Base-by-base conservation (phyloP, 2,797 vertebrate species). In the Crenichthys baileyi region DNA sequence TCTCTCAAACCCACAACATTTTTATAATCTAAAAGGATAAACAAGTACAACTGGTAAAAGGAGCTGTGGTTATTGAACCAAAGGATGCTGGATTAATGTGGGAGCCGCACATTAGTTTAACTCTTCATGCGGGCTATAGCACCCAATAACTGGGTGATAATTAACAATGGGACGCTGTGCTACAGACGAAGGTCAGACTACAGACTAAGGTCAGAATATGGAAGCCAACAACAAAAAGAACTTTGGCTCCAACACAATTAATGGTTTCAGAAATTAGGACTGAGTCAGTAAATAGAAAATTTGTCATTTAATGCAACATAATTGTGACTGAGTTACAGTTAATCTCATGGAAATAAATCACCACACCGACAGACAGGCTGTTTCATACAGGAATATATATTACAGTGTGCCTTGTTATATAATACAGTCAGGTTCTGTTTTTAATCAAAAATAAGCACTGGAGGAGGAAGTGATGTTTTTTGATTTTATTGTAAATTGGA, bases 381-480 rank as follows among this genome's bases (percentile, higher is more conserved):
- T 97, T 96, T 96, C 96, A 95, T 97, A 97, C 95, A 97, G 93
- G 96, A 95, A 95, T 95, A 98, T 97, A 97, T 97, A 97, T 98
- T 98, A 99, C 97, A 99, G 95, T 97, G 96, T 97, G 95, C 96
- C 96, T 96, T 95, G 93, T 96, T 96, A 91, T 92, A 97, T 96
- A 97, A 97, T 97, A 98, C 96, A 98, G 95, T 96, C 96, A 95
- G 96, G 94, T 95, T 92, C 96, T 94, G 81, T 85, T 56, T 24
- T 44, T 26, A 70, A 95, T 95, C 94, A 96, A 96, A 97, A 97
- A 97, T 96, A 95, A 93, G 92, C 91, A 95, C 93, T 96, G 93
- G 92, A 94, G 93, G 93, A 94, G 94, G 93, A 95, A 90, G 94
- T 95, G 96, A 94, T 95, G 95, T 89, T 92, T 96, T 89, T 85